Percentiles rank a stretch among this genome's conserved stretches.
phyloP scores from a whole-genome alignment of 2,113 vertebrate species.

The Peucedramus taeniatus region DNA sequence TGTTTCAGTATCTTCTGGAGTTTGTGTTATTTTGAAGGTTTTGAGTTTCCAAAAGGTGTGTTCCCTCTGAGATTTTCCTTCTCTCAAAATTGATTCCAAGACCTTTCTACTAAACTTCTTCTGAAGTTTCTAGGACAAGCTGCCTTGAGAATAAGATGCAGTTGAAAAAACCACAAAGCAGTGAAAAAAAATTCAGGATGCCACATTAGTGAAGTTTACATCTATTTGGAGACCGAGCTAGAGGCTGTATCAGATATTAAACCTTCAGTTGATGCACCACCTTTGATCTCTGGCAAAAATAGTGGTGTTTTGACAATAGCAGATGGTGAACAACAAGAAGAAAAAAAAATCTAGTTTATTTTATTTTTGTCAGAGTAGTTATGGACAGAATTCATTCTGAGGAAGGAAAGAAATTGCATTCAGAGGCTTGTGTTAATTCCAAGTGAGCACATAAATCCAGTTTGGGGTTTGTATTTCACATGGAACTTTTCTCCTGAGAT shows the following conservation, averaged over 20 bases:
- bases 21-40: neutral
- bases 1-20: neutral
- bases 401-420: conserved; percentile 32
- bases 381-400: neutral
- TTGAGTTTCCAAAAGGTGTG: neutral
- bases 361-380: neutral
- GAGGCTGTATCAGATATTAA: conserved; percentile 41
- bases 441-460: conserved; percentile 21
- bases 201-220: neutral
- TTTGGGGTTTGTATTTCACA: conserved; percentile 19
- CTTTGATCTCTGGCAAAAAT: neutral
- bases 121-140: conserved; percentile 30
- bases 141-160: conserved; percentile 9
- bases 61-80: neutral
- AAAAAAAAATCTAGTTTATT: neutral
- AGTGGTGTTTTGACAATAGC: neutral
- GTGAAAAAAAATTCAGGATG: neutral
- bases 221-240: neutral
- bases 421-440: conserved; percentile 26
- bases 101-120: conserved; percentile 17
- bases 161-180: neutral
- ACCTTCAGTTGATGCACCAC: neutral
- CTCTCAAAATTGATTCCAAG: conserved; percentile 25
- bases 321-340: neutral
- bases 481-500: neutral